A percentile compares a stretch with the other conserved stretches of the same genome.
These are phyloP conservation scores for Thysanoteuthis rhombus DNA, from an alignment of 2,888 invertebrate genomes.

Conservation along the genomic window DNA sequence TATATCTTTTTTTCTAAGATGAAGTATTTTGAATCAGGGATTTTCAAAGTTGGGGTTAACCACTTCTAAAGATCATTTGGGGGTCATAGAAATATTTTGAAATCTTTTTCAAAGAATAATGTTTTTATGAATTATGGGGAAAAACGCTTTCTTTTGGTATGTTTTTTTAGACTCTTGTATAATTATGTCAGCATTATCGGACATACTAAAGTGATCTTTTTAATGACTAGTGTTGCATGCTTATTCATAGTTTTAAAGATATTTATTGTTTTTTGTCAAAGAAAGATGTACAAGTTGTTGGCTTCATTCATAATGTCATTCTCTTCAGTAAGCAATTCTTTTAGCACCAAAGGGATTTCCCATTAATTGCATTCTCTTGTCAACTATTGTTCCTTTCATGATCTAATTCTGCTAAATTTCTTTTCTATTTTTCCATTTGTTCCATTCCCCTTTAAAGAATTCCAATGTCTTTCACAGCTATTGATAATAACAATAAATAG, in stretches of 20 bases:
- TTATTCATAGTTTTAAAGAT: not conserved
- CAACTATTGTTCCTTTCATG: not conserved
- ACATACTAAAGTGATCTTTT: no score
- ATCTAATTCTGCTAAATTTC: not conserved
- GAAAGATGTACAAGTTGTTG: not conserved
- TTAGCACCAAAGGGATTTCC: not conserved
- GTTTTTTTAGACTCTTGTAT: not conserved
- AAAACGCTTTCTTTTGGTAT: not conserved
- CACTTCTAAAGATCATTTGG: no score
- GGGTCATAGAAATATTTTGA: no score
- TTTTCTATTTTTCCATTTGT: not conserved
- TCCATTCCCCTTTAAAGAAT: no score
- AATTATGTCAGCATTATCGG: no score
- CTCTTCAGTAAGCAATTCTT: not conserved
- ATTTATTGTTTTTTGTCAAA: not conserved
- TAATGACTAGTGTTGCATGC: no score
- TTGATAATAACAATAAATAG: not conserved
- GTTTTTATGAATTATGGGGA: no score
- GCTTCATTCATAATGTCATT: not conserved
- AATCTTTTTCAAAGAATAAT: no score
- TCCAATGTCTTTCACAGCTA: not conserved
- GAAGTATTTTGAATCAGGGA: no score
- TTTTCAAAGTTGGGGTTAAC: no score
- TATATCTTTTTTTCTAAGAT: no score
- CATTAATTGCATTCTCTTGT: not conserved